Base-by-base conservation (phyloP, 2,888 invertebrate species). In the Nemapogon koenigi region DNA sequence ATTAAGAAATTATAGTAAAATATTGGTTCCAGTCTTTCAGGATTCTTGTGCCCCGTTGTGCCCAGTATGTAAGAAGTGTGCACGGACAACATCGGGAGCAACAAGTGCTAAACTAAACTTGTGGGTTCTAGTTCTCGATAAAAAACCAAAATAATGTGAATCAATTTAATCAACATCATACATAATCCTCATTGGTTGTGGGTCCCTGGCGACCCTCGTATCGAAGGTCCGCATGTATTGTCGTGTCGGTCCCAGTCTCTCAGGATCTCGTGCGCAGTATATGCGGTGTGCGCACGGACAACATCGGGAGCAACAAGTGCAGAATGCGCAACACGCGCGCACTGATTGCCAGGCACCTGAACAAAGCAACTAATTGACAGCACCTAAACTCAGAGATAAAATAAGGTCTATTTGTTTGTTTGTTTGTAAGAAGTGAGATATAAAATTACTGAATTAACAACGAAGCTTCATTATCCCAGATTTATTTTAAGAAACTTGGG, bases 141-240 rank as follows among this genome's bases (percentile, higher is more conserved):
- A n/a, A n/a, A n/a, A n/a, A n/a, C n/a, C n/a, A n/a, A n/a, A n/a
- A n/a, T n/a, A n/a, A n/a, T n/a, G n/a, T n/a, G n/a, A n/a, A n/a
- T n/a, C n/a, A n/a, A 29, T 22, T 22, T 11, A 19, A 22, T 22
- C 11, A 35, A 25, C 30, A 8, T 22, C 30, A 38, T 38, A 38
- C 38, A 38, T 38, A 26, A 18, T 25, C 17, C 26, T 25, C 32
- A 33, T 33, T 4, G 27, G 15, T 6, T 11, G 6, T 7, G 26
- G 32, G 13, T 38, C 17, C 2, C 10, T 32, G 8, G 10, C 13
- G 30, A 72, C 64, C 3, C 66, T 55, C 2, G 44, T 41, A 44
- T 72, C 70, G 19, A 68, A 72, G 0, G 22, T 30, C 3, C 49
- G 54, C 71, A 71, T 70, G 43, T 66, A 62, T 4, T 13, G 15